These are phyloP conservation scores for Phoronis australis DNA, from an alignment of 2,888 invertebrate genomes.

Conservation along the genomic window DNA sequence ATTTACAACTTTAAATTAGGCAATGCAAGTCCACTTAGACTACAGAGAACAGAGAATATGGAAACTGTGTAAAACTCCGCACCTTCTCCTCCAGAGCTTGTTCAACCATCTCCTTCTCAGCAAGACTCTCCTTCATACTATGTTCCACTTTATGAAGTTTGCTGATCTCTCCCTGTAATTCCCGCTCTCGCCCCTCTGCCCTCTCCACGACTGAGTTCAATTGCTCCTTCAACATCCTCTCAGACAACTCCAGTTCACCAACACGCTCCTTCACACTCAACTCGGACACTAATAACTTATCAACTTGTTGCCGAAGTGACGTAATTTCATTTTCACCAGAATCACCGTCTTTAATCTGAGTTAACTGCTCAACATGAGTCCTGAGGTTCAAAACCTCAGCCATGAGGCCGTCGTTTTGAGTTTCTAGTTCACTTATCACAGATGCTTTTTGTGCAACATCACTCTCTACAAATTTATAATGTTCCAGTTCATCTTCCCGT, in stretches of 20 bases:
- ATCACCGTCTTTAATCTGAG: no score
- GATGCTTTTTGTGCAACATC: no score
- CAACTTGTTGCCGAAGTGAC: background rate
- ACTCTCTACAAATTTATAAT: no score
- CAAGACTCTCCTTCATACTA: slow-evolving; percentile 31
- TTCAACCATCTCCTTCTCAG: slow-evolving; percentile 33
- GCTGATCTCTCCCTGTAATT: slow-evolving; percentile 22
- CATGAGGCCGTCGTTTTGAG: no score
- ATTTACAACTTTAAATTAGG: slow-evolving; percentile 1
- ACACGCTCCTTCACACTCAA: slow-evolving; percentile 30
- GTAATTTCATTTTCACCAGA: slow-evolving; percentile 6
- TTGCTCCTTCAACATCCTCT: slow-evolving; percentile 29
- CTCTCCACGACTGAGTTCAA: slow-evolving; percentile 35
- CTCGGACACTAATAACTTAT: slow-evolving; percentile 14
- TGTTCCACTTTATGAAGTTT: slow-evolving; percentile 24
- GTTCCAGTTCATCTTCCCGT: no score
- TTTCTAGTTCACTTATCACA: no score
- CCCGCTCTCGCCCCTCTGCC: slow-evolving; percentile 23
- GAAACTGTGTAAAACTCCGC: no score
- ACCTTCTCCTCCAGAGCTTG: slow-evolving; percentile 33
- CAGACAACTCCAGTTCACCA: slow-evolving; percentile 24
- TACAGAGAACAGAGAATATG: no score
- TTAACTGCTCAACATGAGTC: no score
- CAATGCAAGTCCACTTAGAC: no score
- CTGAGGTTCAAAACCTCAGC: no score